Percentiles rank a stretch among this genome's conserved stretches.
Conservation (phyloP, 2,113 vertebrate species). For the Phaethon lepturus region DNA sequence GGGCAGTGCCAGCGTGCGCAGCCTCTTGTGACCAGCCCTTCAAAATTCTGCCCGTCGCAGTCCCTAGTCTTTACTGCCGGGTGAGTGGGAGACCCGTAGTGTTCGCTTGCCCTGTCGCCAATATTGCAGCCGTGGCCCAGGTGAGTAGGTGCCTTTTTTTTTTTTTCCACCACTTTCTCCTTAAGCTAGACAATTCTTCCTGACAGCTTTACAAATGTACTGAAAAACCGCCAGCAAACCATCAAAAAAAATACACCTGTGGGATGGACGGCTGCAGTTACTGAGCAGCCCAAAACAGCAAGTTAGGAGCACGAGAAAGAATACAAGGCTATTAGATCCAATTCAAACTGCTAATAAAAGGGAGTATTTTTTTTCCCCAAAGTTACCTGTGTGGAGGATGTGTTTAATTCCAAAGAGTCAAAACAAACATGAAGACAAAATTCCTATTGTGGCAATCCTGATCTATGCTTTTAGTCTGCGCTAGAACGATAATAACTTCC, state of each 20-base stretch:
- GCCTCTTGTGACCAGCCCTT: background rate
- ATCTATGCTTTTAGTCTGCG: background rate
- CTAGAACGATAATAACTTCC: background rate
- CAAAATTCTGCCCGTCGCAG: background rate
- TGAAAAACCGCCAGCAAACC: background rate
- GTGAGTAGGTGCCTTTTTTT: background rate
- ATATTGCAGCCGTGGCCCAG: background rate
- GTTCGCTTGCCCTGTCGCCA: background rate
- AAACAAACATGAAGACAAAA: background rate
- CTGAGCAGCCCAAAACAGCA: background rate
- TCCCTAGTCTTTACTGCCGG: background rate
- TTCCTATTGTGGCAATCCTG: accelerated
- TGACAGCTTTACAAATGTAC: background rate
- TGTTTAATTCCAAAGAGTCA: background rate
- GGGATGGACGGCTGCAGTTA: background rate
- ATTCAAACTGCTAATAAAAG: background rate
- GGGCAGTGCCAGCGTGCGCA: background rate
- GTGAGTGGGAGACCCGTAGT: background rate
- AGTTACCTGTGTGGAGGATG: background rate
- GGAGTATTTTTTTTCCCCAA: background rate
- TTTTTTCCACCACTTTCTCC: no score
- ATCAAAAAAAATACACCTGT: no score
- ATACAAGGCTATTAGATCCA: background rate
- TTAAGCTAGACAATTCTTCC: background rate
- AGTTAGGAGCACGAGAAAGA: background rate